Evolutionary conservation across 1,140 invertebrate genomes (phyloP).

Genomic region (Eumaeus atala): DNA sequence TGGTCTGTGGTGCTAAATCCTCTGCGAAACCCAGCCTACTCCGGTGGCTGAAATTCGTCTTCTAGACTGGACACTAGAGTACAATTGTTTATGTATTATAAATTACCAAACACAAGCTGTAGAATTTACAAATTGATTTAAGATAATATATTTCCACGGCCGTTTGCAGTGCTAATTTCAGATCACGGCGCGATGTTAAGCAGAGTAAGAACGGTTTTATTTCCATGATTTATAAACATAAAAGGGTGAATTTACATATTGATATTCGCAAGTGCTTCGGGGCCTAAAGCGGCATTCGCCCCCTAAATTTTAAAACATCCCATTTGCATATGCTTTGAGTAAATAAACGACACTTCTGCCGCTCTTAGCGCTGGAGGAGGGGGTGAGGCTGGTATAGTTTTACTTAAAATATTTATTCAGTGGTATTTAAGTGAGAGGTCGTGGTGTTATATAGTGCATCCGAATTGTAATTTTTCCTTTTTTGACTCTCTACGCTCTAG

Average conservation of each 20-base stretch:
- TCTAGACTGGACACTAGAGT: too few relatives aligned
- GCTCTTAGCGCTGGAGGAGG: conserved; percentile 40
- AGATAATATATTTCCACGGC: background rate
- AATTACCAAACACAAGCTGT: conserved; percentile 17
- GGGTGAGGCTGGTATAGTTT: conserved; percentile 25
- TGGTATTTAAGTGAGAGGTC: conserved; percentile 27
- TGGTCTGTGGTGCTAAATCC: too few relatives aligned
- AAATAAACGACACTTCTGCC: conserved; percentile 70
- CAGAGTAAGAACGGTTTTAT: conserved; percentile 61
- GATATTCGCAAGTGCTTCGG: conserved; percentile 69
- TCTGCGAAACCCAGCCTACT: too few relatives aligned
- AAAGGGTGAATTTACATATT: conserved; percentile 74
- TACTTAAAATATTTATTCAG: conserved; percentile 12
- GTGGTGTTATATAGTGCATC: too few relatives aligned
- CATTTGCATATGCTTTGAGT: conserved; percentile 73
- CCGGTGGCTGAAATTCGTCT: too few relatives aligned
- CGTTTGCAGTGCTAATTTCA: background rate
- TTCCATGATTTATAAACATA: conserved; percentile 73
- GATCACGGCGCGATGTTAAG: conserved; percentile 24
- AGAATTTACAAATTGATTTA: background rate
- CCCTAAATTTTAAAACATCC: conserved; percentile 73
- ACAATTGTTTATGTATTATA: too few relatives aligned
- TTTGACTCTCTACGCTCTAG: too few relatives aligned
- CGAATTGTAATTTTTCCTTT: too few relatives aligned
- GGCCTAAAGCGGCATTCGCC: conserved; percentile 66